Base-by-base conservation (phyloP, 2,113 vertebrate genomes). In the Numenius arquata region DNA sequence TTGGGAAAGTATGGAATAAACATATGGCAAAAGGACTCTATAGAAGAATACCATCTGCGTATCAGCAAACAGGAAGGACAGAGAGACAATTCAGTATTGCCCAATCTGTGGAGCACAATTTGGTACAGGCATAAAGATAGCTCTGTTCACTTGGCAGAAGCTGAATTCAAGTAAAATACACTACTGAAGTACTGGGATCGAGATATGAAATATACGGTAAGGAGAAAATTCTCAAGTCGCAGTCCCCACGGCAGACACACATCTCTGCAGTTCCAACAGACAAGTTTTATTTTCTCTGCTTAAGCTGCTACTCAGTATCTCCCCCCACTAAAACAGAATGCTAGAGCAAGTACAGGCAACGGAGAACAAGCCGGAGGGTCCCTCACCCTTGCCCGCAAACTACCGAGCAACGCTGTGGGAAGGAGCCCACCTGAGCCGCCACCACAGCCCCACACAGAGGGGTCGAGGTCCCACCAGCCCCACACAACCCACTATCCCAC, bases 261-360 rank as follows among this genome's bases (percentile, higher is more conserved):
- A 15, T 21, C 45, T 74, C 52, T 8, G 15, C 43, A 22, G 10
- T 30, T 77, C 22, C 8, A 65, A 34, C 0, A 26, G 8, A 1
- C 6, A 20, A 55, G 17, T 12, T 90, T 43, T 73, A 63, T 80
- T 84, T 77, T 4, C 72, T 9, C 32, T 40, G 22, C 23, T 84
- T 6, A 62, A 83, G 27, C 63, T 80, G 66, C 59, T 43, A 18
- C 36, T 73, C 29, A 40, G 9, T 26, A 40, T 19, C 32, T 66
- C 27, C 17, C 34, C 19, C 8, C 29, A 8, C 9, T 32, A 5
- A 16, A 48, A 3, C 0, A 38, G 3, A 1, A 5, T 0, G 3
- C 22, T 16, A 48, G 47, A 41, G 15, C 12, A 56, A 50, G 62
- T 1, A n/a, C 0, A n/a, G 12, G 18, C 32, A 56, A 11, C 0